Conservation (phyloP, 2,888 invertebrate genomes). For the Tetrapedia diversipes region DNA sequence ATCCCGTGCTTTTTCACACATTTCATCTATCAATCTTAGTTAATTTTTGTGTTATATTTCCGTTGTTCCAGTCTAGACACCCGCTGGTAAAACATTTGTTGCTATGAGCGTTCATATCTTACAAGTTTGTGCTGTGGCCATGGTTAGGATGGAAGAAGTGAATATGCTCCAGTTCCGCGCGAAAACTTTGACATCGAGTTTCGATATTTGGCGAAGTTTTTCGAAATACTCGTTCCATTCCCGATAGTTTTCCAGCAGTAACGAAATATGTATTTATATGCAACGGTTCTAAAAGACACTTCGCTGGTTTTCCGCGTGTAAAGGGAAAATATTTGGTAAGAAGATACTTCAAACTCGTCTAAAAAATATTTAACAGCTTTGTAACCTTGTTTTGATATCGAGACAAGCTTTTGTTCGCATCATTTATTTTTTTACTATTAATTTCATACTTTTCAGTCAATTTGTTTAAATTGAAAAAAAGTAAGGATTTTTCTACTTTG, state of each 20-base stretch:
- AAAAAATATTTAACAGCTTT: neutral
- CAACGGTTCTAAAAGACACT: neutral
- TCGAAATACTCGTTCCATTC: slow-evolving; percentile 11
- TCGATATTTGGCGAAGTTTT: slow-evolving; percentile 34
- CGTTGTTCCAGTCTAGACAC: neutral
- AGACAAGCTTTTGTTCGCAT: neutral
- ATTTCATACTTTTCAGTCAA: no score
- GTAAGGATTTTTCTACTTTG: no score
- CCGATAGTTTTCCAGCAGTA: neutral
- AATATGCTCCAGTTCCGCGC: slow-evolving; percentile 6
- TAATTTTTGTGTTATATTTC: slow-evolving; percentile 2
- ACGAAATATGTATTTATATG: slow-evolving; percentile 23
- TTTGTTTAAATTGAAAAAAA: no score
- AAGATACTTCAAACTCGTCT: neutral
- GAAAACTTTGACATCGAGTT: slow-evolving; percentile 30
- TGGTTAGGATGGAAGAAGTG: slow-evolving; percentile 1
- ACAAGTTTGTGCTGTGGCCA: neutral
- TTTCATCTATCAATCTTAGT: slow-evolving; percentile 15
- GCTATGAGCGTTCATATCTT: slow-evolving; percentile 6
- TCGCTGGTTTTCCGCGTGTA: neutral
- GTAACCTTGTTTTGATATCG: neutral
- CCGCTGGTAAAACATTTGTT: slow-evolving; percentile 28
- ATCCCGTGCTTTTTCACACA: slow-evolving; percentile 22
- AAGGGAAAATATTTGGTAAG: neutral
- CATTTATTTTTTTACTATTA: no score